Evolutionary conservation across 1,140 invertebrate genomes (phyloP).

Genomic region (Bombus waltoni): DNA sequence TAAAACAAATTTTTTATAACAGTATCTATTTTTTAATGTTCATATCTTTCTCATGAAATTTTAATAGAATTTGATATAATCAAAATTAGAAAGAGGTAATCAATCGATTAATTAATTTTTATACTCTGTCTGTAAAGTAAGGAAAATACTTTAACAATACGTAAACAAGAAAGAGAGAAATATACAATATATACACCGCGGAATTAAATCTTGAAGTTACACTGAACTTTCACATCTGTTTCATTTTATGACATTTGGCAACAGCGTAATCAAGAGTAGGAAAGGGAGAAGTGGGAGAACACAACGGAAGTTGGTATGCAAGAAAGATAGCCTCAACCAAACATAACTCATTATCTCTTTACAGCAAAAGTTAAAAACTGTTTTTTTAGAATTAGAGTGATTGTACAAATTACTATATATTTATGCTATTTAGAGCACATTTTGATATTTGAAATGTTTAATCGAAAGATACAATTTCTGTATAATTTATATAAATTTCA

Average conservation of each 20-base stretch:
- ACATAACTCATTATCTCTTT: conserved; percentile 21
- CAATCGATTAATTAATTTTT: not conserved
- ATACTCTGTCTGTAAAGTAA: not conserved
- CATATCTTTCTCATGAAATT: not conserved
- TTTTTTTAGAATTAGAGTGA: not conserved
- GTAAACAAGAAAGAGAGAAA: not conserved
- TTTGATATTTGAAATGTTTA: not conserved
- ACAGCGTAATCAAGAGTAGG: conserved; percentile 48
- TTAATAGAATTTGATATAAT: not conserved
- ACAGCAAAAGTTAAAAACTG: conserved; percentile 6
- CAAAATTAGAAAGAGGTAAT: not conserved
- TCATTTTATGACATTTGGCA: conserved; percentile 52
- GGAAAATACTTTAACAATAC: not conserved
- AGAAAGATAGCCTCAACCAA: conserved; percentile 38
- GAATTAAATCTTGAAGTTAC: conserved; percentile 44
- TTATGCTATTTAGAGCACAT: not conserved
- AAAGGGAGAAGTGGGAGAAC: conserved; percentile 37
- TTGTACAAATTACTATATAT: not conserved
- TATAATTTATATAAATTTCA: not conserved
- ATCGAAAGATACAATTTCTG: not conserved
- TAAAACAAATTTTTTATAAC: not conserved
- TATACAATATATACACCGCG: not conserved
- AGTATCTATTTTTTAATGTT: not conserved
- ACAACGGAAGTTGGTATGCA: conserved; percentile 53
- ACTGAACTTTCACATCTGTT: conserved; percentile 65